Base-by-base conservation (phyloP, 2,113 vertebrate genomes). In the Tragelaphus strepsiceros region DNA sequence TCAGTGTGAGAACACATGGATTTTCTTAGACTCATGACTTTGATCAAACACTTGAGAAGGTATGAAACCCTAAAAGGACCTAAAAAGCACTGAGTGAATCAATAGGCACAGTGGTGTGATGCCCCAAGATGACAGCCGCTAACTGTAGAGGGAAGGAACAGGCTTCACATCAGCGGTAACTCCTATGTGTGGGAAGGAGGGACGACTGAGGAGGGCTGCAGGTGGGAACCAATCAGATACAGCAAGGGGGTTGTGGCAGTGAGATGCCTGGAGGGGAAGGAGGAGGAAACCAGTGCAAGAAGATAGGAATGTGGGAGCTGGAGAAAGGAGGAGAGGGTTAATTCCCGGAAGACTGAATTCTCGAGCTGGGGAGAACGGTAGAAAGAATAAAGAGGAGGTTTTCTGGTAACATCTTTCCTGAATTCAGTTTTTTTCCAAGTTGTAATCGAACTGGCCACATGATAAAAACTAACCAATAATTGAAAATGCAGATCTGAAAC, bases 41-140 rank as follows among this genome's bases (percentile, higher is more conserved):
- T 96, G 91, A 90, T 61, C 53, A 74, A 32, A 61, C 93, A 61
- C 53, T 97, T 19, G 24, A 92, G 89, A 85, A 87, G 87, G 7
- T 17, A 10, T 81, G 88, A 88, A 43, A 58, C 11, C 49, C 22
- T 86, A 4, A 53, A 94, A 61, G 10, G 80, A 61, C 35, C 54
- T 96, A 26, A 82, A 81, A 88, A 58, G 32, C 39, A 28, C 59
- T 53, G 19, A 39, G 8, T 22, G 28, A 88, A 59, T 95, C 24
- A 54, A 22, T 35, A 74, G 67, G 58, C 24, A 43, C 7, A 39
- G 0, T 14, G 32, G 19, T 28, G 32, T 92, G 67, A 62, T 39
- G 59, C 46, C 28, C 71, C 71, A 46, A 46, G 58, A 74, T 81
- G 62, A 87, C 74, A 92, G 88, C 43, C 21, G 4, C 15, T 54